A percentile compares a stretch with the other conserved stretches of the same genome.
Conservation (phyloP, 2,888 invertebrate species). For the Frankliniella fusca region DNA sequence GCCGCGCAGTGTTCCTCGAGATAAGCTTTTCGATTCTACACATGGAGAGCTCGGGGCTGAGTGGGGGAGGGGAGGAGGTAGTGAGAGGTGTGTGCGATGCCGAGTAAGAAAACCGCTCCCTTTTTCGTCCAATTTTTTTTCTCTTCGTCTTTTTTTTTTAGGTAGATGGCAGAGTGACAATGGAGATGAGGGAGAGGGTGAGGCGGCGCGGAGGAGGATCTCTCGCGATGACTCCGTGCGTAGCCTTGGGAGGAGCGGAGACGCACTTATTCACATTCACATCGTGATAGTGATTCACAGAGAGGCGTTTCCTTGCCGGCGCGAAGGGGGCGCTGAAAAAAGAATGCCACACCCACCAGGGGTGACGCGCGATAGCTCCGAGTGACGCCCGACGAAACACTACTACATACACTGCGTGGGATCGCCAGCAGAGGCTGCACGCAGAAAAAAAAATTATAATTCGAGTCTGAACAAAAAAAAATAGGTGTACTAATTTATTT, state of each 20-base stretch:
- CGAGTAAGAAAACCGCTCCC: not conserved
- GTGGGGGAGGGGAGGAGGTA: not conserved
- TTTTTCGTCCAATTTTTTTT: not conserved
- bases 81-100: too few relatives aligned
- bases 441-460: too few relatives aligned
- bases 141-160: not conserved
- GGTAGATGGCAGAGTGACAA: not conserved
- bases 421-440: too few relatives aligned
- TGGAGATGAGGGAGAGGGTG: not conserved
- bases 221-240: not conserved
- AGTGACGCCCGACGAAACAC: too few relatives aligned
- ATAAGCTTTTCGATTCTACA: slow-evolving; percentile 15
- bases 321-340: too few relatives aligned
- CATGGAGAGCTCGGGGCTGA: not conserved
- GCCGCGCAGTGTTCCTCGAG: not conserved
- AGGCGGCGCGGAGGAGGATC: too few relatives aligned
- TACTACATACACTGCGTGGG: too few relatives aligned
- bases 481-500: too few relatives aligned
- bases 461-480: too few relatives aligned
- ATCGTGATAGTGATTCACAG: slow-evolving; percentile 17
- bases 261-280: slow-evolving; percentile 18
- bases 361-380: too few relatives aligned
- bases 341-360: too few relatives aligned
- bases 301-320: not conserved
- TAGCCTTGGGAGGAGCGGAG: not conserved